These are phyloP conservation scores for Eumeta japonica DNA, from an alignment of 1,140 invertebrate species.

Conservation along the genomic window DNA sequence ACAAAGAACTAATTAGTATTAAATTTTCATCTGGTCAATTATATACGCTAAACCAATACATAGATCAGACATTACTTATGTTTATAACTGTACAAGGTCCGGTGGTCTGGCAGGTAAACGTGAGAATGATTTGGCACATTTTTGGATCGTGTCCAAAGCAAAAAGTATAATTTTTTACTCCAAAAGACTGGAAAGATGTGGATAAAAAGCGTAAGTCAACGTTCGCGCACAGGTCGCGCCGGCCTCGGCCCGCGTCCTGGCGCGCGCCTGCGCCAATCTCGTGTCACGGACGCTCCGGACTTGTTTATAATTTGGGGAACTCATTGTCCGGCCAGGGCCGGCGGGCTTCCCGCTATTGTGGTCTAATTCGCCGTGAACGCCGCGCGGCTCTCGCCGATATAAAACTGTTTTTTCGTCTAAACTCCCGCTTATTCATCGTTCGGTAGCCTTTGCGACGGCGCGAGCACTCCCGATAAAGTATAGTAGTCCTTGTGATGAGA, in stretches of 20 bases:
- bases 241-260: constrained; percentile 28
- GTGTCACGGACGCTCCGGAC: constrained; percentile 36
- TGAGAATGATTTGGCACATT: no score
- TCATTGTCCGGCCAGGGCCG: constrained; percentile 34
- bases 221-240: constrained; percentile 20
- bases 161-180: no score
- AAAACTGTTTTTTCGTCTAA: constrained; percentile 34
- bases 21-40: no score
- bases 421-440: constrained; percentile 20
- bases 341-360: constrained; percentile 56
- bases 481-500: constrained; percentile 25
- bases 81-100: no score
- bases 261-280: constrained; percentile 22
- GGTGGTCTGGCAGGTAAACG: no score
- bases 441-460: constrained; percentile 12
- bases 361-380: constrained; percentile 46
- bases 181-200: no score
- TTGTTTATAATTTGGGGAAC: constrained; percentile 9
- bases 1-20: no score
- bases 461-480: no score
- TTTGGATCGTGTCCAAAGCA: no score
- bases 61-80: no score
- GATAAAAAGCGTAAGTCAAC: no score
- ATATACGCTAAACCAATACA: no score
- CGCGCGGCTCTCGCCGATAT: constrained; percentile 39